Evolutionary conservation across 2,888 invertebrate species (phyloP).

Genomic region (Drosophila monieri): DNA sequence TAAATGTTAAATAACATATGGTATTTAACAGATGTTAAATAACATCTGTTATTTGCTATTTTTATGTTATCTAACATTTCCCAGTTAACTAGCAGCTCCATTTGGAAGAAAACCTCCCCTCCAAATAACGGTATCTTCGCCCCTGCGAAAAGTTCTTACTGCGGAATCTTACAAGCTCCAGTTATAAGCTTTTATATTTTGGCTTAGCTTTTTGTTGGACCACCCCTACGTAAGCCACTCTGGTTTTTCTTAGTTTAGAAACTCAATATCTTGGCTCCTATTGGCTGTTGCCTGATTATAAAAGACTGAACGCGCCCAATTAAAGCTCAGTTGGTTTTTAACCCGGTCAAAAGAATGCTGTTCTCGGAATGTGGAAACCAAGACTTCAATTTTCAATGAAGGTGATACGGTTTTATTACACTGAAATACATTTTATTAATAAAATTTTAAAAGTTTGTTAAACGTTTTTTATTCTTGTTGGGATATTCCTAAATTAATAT

Average conservation of each 20-base stretch:
- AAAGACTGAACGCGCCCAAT: slow-evolving; percentile 64
- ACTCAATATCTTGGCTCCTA: slow-evolving; percentile 43
- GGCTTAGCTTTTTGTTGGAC: slow-evolving; percentile 37
- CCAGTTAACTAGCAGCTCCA: too few relatives aligned
- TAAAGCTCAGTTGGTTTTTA: slow-evolving; percentile 60
- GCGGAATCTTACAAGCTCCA: slow-evolving; percentile 50
- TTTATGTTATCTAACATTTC: too few relatives aligned
- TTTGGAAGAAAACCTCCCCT: not conserved
- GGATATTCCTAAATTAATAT: not conserved
- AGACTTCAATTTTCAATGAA: too few relatives aligned
- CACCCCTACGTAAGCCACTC: slow-evolving; percentile 36
- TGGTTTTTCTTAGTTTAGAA: slow-evolving; percentile 48
- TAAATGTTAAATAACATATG: too few relatives aligned
- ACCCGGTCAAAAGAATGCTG: slow-evolving; percentile 32
- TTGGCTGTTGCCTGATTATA: slow-evolving; percentile 60
- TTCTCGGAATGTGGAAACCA: not conserved
- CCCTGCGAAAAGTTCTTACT: slow-evolving; percentile 34
- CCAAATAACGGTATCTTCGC: slow-evolving; percentile 57
- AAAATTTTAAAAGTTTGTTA: not conserved
- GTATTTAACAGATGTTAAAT: too few relatives aligned
- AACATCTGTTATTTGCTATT: too few relatives aligned
- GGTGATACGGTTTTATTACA: not conserved
- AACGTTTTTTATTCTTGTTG: not conserved
- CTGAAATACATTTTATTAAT: not conserved
- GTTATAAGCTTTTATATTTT: slow-evolving; percentile 27